Conservation (phyloP, 2,113 vertebrate genomes). For the Labrus mixtus region DNA sequence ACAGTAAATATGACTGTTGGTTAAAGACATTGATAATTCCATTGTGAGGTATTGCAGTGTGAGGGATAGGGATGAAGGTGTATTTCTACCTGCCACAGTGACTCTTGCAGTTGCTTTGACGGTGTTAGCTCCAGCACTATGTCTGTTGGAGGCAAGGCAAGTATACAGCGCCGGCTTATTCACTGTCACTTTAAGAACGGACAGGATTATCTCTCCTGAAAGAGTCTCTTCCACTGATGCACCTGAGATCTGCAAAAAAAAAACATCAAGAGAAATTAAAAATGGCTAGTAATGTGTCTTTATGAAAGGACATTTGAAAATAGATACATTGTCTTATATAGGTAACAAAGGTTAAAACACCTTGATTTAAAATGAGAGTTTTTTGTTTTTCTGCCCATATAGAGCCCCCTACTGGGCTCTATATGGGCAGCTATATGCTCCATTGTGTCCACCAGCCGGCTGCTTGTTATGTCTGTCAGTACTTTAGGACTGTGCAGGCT, state of each 20-base stretch:
- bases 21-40: not conserved
- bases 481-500: too few species aligned
- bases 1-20: too few species aligned
- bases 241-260: constrained; percentile 84
- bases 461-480: too few species aligned
- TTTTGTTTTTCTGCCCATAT: too few species aligned
- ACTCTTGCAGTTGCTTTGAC: constrained; percentile 92
- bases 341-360: too few species aligned
- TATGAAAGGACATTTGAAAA: too few species aligned
- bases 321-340: too few species aligned
- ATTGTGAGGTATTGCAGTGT: not conserved
- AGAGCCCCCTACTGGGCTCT: too few species aligned
- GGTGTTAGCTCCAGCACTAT: constrained; percentile 91
- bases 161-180: constrained; percentile 93
- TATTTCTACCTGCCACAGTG: constrained; percentile 88
- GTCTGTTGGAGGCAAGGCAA: constrained; percentile 93
- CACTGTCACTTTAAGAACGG: constrained; percentile 88
- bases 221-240: constrained; percentile 91
- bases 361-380: too few species aligned
- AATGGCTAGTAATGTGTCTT: not conserved
- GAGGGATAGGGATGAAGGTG: not conserved
- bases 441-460: too few species aligned
- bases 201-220: constrained; percentile 89
- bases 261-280: not conserved
- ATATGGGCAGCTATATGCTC: too few species aligned